Percentiles rank a stretch among this genome's conserved stretches.
These are phyloP conservation scores for Nesoenas mayeri DNA, from an alignment of 2,113 vertebrate genomes.

Conservation along the genomic window DNA sequence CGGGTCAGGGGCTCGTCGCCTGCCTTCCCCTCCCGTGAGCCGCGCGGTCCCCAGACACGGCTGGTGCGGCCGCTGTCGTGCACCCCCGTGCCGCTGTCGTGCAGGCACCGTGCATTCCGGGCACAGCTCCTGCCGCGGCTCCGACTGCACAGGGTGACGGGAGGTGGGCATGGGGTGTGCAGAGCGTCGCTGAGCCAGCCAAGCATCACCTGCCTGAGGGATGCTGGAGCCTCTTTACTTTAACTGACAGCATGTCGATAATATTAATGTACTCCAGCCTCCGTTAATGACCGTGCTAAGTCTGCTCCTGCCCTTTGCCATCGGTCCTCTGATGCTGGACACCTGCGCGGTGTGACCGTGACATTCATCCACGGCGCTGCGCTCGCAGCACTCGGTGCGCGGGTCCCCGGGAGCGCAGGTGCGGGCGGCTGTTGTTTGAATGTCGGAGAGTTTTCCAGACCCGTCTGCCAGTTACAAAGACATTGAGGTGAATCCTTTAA, in stretches of 20 bases:
- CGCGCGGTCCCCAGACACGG: rapidly evolving
- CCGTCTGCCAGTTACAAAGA: rapidly evolving
- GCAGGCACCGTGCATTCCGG: too few species aligned
- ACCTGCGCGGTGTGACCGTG: rapidly evolving
- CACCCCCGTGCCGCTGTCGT: rapidly evolving
- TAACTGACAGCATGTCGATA: not conserved
- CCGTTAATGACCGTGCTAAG: not conserved
- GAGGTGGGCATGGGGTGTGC: rapidly evolving
- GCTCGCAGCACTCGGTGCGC: not conserved
- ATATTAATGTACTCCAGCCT: not conserved
- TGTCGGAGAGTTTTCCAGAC: not conserved
- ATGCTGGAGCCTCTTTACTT: not conserved
- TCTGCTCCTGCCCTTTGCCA: not conserved
- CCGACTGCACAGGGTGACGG: not conserved
- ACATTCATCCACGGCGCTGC: not conserved
- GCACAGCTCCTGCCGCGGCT: not conserved
- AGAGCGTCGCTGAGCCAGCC: not conserved
- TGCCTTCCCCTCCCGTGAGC: not conserved
- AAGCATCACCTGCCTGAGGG: not conserved
- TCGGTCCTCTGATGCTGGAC: not conserved
- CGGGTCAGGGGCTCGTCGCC: constrained; percentile 3
- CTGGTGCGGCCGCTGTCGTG: rapidly evolving
- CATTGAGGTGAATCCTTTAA: not conserved
- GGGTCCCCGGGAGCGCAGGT: not conserved
- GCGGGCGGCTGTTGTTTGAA: not conserved